Base-by-base conservation (phyloP, 1,140 invertebrate species). In the Aphaenogaster rudis region DNA sequence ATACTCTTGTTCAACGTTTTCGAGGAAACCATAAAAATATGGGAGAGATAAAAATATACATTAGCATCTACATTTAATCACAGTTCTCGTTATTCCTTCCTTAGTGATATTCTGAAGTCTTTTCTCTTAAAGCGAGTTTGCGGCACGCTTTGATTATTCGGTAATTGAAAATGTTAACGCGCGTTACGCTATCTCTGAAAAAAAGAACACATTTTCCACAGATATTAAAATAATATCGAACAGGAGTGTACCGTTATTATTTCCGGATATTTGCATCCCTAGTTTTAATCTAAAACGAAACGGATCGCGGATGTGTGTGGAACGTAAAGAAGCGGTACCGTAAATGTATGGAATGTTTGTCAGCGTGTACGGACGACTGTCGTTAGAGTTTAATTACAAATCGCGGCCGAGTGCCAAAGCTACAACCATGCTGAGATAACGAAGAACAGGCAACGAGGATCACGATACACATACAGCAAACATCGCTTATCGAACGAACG, bases 241-340 rank as follows among this genome's bases (percentile, higher is more conserved):
- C n/a, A 48, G 7, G 17, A 63, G 36, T 66, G 36, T 66, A 39
- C 36, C 21, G 21, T 45, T 76, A 84, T 82, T 28, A 67, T 84
- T 82, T 81, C 17, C 8, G 36, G 17, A 61, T 74, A 74, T 84
- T 81, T 84, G 80, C 80, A 84, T 63, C 80, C 80, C 80, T 84
- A 84, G 69, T 33, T 45, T 59, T 57, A 48, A 39, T 45, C 54
- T 48, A 42, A 76, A 76, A 36, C 33, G n/a, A 61, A 61, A 74
- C 28, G 15, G 9, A 5, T 52, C 45, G 45, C 69, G 33, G 36
- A 45, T 59, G 36, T 8, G 66, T 36, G 17, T 45, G 3, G 36
- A 80, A 81, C 64, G 50, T 48, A 61, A 59, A 48, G 39, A 82
- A 74, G 57, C 79, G 39, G 28, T 39, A 57, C 9, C 13, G n/a